phyloP scores from a whole-genome alignment of 1,140 invertebrate genomes.

The Eupristina koningsbergeri region DNA sequence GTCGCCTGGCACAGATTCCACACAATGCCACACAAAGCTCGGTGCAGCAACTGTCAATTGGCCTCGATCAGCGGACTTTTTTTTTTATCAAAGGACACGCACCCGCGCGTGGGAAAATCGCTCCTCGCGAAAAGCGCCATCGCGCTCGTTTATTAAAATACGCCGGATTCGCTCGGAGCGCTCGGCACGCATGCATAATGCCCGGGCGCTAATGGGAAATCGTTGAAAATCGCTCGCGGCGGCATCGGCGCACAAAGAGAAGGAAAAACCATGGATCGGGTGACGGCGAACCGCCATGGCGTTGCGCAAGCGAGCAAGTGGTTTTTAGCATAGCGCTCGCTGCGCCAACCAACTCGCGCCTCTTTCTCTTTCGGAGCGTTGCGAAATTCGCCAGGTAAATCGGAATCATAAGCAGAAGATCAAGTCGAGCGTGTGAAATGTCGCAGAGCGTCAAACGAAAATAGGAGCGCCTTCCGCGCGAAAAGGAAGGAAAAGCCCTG shows the following conservation, averaged over 20 bases:
- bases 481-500: too few relatives aligned
- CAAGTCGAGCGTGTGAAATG: constrained; percentile 27
- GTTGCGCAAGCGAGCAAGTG: background rate
- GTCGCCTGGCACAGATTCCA: too few relatives aligned
- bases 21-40: too few relatives aligned
- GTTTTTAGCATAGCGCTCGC: background rate
- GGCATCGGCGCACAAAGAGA: constrained; percentile 2
- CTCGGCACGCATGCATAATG: background rate
- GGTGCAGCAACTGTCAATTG: too few relatives aligned
- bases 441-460: constrained; percentile 6
- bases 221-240: constrained; percentile 5
- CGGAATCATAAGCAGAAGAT: constrained; percentile 21
- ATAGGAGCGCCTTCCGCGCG: too few relatives aligned
- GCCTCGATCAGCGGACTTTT: too few relatives aligned
- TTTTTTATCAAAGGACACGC: background rate
- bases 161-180: too few relatives aligned
- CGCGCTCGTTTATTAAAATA: background rate
- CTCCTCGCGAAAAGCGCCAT: background rate
- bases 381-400: constrained; percentile 28
- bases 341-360: too few relatives aligned
- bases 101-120: background rate
- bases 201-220: background rate
- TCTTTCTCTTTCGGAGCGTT: too few relatives aligned
- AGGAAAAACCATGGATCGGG: background rate
- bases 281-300: background rate